Base-by-base conservation (phyloP, 2,797 vertebrate species). In the Enteromius mattozi region DNA sequence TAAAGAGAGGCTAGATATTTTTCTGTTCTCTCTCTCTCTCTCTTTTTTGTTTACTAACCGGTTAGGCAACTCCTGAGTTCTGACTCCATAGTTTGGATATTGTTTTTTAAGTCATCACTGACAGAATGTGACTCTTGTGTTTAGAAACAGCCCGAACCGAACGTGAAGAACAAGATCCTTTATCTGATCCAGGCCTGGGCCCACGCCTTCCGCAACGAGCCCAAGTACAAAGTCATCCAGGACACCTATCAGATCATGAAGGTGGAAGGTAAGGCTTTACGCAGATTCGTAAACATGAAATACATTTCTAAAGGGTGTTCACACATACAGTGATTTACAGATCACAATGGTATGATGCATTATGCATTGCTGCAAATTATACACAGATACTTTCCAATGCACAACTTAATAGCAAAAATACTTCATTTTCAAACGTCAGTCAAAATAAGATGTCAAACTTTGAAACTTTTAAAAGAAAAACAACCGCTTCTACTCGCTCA, bases 241-340 rank as follows among this genome's bases (percentile, higher is more conserved):
- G 98, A 99, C 91, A 99, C 98, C 12, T 99, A 99, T 81, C 98
- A 99, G 92, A 99, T 99, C 86, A 97, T 99, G 97, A 99, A 99
- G 92, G 97, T 99, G 72, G 98, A 99, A 95, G 98, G 98, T 99
- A 91, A 94, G 93, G 13, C 80, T 59, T 70, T 3, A 17, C 27
- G 6, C 33, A 35, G 54, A 68, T 68, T 56, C n/a, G 12, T n/a
- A 24, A 66, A 37, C 24, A 54, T 37, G 8, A 35, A n/a, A 35
- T 24, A 12, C 12, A 7, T 65, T 45, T 2, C 37, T 66, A 4
- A 65, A 65, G 59, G 24, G 59, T 0, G 0, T 16, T 24, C 21
- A 27, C 35, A 30, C 12, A 30, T 24, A 13, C 30, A 13, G 65
- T 13, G 1, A 45, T 21, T 54, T 51, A 24, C 14, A 30, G 17